Percentiles rank a stretch among this genome's conserved stretches.
These are phyloP conservation scores for Myzus persicae DNA, from an alignment of 1,140 invertebrate genomes.

Conservation along the genomic window DNA sequence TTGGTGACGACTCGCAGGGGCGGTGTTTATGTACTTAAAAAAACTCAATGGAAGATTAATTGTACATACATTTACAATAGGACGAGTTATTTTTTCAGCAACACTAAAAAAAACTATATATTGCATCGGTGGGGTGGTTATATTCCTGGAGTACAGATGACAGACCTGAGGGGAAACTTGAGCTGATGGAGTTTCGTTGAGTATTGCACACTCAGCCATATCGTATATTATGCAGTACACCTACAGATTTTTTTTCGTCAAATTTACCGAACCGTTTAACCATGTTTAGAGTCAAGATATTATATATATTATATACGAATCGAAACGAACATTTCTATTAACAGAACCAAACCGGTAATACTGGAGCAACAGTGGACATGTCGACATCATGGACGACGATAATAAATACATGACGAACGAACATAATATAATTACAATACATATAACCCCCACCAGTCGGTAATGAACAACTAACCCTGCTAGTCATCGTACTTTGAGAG, in stretches of 20 bases:
- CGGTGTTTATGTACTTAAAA: neutral
- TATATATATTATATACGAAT: neutral
- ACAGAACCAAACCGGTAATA: slow-evolving; percentile 11
- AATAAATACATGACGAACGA: neutral
- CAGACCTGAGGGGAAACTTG: neutral
- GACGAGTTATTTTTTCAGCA: neutral
- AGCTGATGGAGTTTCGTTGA: neutral
- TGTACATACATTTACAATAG: neutral
- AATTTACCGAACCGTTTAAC: neutral
- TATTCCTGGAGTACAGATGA: neutral
- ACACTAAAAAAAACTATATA: neutral
- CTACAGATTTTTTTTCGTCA: neutral
- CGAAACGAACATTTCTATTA: neutral
- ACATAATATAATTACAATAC: neutral
- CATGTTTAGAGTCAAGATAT: neutral
- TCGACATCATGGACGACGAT: neutral
- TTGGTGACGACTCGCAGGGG: neutral
- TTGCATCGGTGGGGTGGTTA: neutral
- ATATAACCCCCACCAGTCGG: neutral
- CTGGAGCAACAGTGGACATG: neutral
- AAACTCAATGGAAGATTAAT: slow-evolving; percentile 27
- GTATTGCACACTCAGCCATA: neutral
- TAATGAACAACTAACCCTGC: neutral
- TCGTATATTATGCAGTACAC: too few relatives aligned
- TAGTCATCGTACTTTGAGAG: neutral